Base-by-base conservation (phyloP, 1,140 invertebrate genomes). In the Wiebesia pumilae region DNA sequence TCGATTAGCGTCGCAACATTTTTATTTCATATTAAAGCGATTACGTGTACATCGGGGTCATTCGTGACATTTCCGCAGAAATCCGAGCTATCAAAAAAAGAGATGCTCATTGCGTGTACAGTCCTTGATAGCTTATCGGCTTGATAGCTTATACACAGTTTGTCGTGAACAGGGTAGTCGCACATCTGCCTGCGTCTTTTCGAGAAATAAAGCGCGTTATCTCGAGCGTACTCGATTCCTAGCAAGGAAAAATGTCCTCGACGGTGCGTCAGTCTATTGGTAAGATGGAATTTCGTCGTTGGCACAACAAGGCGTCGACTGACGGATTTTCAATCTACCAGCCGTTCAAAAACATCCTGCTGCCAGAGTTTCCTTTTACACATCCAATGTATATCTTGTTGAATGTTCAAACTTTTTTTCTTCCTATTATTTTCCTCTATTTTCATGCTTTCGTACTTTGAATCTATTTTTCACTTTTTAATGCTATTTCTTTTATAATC, bases 281-380 rank as follows among this genome's bases (percentile, higher is more conserved):
- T n/a, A 58, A 30, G 30, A 51, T 7, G 58, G 19, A 40, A 19
- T 33, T 14, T 47, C 16, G n/a, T n/a, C 51, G 54, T 9, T 7
- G 30, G 51, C 47, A 78, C 47, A 75, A 83, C 58, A 35, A 38
- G 62, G 83, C 81, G 83, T 83, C 81, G 85, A 77, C 81, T 79
- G 75, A 58, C 65, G 75, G 62, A 87, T 87, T 87, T 87, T 87
- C 81, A 87, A 87, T 87, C 81, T 80, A 69, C 75, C 47, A 80
- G 69, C 83, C 85, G 62, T 47, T 87, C 81, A 71, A 62, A 51
- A 87, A 81, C 62, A 83, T 30, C 51, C 73, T 73, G 47, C 81
- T 65, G 73, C 73, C 43, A 86, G 12, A 21, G 21, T 78, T 83
- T 86, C 62, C 21, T 54, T 83, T 67, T 86, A 78, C 24, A 51